These are phyloP conservation scores for Eilema sororculum DNA, from an alignment of 2,888 invertebrate genomes.

Conservation along the genomic window DNA sequence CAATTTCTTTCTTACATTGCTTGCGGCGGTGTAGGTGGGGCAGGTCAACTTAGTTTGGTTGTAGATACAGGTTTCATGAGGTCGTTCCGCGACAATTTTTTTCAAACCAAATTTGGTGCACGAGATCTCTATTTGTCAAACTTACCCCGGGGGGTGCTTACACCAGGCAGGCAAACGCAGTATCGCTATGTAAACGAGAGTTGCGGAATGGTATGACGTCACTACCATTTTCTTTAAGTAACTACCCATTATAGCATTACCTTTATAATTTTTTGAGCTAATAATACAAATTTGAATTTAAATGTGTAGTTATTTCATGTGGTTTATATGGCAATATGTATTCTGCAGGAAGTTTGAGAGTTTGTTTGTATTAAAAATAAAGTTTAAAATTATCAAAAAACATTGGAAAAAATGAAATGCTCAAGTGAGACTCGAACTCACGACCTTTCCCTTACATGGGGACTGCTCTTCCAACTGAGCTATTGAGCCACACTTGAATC, in stretches of 20 bases:
- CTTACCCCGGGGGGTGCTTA: slow-evolving; percentile 62
- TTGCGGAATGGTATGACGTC: slow-evolving; percentile 33
- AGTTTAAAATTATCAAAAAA: too few species aligned
- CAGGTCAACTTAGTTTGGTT: slow-evolving; percentile 59
- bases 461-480: too few species aligned
- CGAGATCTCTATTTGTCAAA: slow-evolving; percentile 83
- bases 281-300: neutral
- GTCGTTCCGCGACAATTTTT: slow-evolving; percentile 78
- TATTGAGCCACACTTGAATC: too few species aligned
- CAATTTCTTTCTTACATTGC: slow-evolving; percentile 32
- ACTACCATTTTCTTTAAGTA: slow-evolving; percentile 30
- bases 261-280: slow-evolving; percentile 1
- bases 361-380: too few species aligned
- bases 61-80: slow-evolving; percentile 69
- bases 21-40: slow-evolving; percentile 39
- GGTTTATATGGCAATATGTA: too few species aligned
- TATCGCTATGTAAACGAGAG: slow-evolving; percentile 48
- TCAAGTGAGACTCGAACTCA: too few species aligned
- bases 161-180: slow-evolving; percentile 39
- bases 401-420: too few species aligned
- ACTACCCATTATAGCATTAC: slow-evolving; percentile 34
- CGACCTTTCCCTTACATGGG: too few species aligned
- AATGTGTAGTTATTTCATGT: neutral
- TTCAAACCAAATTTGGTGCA: slow-evolving; percentile 76
- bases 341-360: too few species aligned